Percentiles rank a stretch among this genome's conserved stretches.
phyloP scores from a whole-genome alignment of 2,113 vertebrate genomes.

The Cephalopterus ornatus region DNA sequence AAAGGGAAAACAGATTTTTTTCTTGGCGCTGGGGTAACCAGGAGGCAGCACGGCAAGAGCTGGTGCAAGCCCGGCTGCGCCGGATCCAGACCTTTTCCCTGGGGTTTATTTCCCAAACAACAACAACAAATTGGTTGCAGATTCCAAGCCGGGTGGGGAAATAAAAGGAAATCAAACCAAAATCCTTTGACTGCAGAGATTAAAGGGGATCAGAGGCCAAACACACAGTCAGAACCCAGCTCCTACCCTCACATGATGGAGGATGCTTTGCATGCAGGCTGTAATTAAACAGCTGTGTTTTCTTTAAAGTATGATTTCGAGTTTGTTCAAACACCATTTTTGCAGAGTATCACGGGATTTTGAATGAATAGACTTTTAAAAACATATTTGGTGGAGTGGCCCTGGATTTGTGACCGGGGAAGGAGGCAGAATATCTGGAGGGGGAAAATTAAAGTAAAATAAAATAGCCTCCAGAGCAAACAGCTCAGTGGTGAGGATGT shows the following conservation, averaged over 20 bases:
- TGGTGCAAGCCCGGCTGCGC: not conserved
- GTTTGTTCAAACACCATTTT: constrained; percentile 20
- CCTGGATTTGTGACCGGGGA: not conserved
- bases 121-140: constrained; percentile 63
- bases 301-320: constrained; percentile 38
- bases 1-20: constrained; percentile 46
- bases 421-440: not conserved
- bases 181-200: constrained; percentile 56
- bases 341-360: not conserved
- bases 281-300: constrained; percentile 59
- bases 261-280: constrained; percentile 27
- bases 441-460: not conserved
- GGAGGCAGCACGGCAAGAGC: constrained; percentile 19
- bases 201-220: constrained; percentile 60
- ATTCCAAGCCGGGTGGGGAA: constrained; percentile 53
- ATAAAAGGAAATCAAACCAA: constrained; percentile 60
- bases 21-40: constrained; percentile 6
- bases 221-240: constrained; percentile 54
- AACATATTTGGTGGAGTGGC: not conserved
- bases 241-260: constrained; percentile 19
- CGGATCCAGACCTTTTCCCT: constrained; percentile 37
- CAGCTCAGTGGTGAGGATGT: fast-evolving
- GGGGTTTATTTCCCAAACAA: constrained; percentile 57
- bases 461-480: not conserved
- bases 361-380: not conserved